phyloP scores from a whole-genome alignment of 1,140 invertebrate genomes.

The Drosophila hydei region DNA sequence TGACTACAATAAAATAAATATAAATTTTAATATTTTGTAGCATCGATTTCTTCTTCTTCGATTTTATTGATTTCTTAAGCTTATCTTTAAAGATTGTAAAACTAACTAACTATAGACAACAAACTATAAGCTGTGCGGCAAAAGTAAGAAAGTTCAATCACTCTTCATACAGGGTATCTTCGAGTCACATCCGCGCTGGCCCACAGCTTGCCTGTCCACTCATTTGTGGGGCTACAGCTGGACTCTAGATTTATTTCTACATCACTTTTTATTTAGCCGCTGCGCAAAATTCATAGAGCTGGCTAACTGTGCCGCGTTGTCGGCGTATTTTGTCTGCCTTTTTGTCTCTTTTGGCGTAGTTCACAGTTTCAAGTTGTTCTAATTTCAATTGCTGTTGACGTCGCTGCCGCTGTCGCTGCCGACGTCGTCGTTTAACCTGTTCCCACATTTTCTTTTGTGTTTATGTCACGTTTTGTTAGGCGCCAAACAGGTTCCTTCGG shows the following conservation, averaged over 20 bases:
- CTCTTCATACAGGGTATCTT: not conserved
- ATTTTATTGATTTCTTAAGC: no score
- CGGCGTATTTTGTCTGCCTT: conserved; percentile 16
- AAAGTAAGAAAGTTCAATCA: no score
- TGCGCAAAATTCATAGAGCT: conserved; percentile 42
- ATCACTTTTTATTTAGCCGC: conserved; percentile 20
- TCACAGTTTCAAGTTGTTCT: conserved; percentile 72
- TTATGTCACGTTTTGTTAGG: conserved; percentile 73
- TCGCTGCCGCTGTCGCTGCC: conserved; percentile 20
- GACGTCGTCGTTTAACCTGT: conserved; percentile 61
- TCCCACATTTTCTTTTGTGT: conserved; percentile 75
- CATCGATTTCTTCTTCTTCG: no score
- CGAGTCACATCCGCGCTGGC: no score
- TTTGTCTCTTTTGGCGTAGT: conserved; percentile 41
- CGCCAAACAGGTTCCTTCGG: conserved; percentile 63
- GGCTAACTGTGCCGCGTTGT: conserved; percentile 60
- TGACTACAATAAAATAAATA: no score
- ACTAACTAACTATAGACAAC: no score
- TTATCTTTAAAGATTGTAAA: no score
- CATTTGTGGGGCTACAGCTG: conserved; percentile 1
- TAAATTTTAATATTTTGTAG: no score
- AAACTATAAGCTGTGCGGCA: no score
- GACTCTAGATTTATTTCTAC: not conserved
- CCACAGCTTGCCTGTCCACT: not conserved
- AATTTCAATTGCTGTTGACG: conserved; percentile 61